Conservation (phyloP, 2,888 invertebrate genomes). For the Andrena hattorfiana region DNA sequence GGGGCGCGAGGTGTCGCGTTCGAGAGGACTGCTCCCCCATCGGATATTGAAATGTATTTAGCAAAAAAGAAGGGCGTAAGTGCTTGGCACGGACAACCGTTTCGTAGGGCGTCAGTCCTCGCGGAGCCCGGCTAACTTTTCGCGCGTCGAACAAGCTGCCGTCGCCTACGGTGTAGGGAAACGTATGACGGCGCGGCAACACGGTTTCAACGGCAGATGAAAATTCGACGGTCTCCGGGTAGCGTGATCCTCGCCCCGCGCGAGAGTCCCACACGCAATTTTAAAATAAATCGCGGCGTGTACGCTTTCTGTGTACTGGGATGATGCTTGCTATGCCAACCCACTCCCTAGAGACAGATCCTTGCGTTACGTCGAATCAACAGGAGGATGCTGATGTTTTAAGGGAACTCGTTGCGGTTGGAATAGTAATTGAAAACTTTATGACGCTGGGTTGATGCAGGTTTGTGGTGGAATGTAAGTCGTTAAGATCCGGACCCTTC, state of each 20-base stretch:
- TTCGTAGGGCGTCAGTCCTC: constrained; percentile 46
- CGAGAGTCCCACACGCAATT: constrained; percentile 13
- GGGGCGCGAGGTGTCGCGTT: constrained; percentile 49
- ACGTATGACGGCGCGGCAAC: constrained; percentile 53
- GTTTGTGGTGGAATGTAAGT: no score
- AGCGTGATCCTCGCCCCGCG: not conserved
- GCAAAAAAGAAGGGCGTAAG: constrained; percentile 61
- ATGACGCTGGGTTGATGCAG: no score
- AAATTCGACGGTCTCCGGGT: constrained; percentile 15
- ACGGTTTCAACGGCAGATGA: constrained; percentile 53
- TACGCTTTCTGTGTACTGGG: not conserved
- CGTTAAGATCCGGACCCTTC: no score
- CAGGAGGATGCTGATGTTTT: no score
- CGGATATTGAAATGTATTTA: constrained; percentile 81
- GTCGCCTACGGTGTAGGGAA: constrained; percentile 55
- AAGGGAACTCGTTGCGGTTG: no score
- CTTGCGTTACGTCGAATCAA: not conserved
- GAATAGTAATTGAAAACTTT: no score
- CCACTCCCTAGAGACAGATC: not conserved
- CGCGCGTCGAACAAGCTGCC: constrained; percentile 44
- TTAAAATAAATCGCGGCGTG: constrained; percentile 5
- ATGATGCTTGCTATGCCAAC: no score
- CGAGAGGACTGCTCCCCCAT: constrained; percentile 66
- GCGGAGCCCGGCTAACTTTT: constrained; percentile 28
- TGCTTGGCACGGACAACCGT: constrained; percentile 58